Evolutionary conservation across 2,888 invertebrate genomes (phyloP).

Genomic region (Camponotus fellah): DNA sequence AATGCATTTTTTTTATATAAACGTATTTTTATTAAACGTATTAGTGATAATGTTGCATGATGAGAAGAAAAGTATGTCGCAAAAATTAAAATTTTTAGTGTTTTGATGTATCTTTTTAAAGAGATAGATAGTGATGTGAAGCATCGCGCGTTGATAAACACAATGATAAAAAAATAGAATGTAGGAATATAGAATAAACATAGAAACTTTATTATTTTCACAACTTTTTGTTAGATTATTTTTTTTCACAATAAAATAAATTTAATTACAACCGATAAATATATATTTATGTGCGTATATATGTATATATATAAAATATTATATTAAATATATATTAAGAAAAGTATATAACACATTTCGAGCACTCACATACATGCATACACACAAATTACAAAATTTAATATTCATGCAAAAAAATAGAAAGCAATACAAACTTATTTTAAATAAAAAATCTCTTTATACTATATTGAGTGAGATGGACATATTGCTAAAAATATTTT

Average conservation of each 20-base stretch:
- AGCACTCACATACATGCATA: background rate
- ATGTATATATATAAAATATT: background rate
- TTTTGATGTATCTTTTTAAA: conserved; percentile 16
- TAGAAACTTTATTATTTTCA: background rate
- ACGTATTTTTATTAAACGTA: background rate
- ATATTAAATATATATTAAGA: background rate
- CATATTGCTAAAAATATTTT: background rate
- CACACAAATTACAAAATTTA: conserved; percentile 6
- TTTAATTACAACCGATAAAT: background rate
- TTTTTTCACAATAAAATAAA: background rate
- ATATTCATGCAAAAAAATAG: conserved; percentile 3
- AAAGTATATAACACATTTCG: background rate
- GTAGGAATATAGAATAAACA: background rate
- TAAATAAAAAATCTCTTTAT: too few relatives aligned
- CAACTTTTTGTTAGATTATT: background rate
- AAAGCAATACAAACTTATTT: too few relatives aligned
- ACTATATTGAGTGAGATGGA: background rate
- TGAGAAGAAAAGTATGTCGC: conserved; percentile 35
- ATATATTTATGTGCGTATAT: background rate
- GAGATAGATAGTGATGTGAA: background rate
- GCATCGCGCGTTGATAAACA: background rate
- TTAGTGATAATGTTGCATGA: conserved; percentile 21
- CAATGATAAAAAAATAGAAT: too few relatives aligned
- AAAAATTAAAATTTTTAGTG: background rate
- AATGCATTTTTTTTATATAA: too few relatives aligned